Base-by-base conservation (phyloP, 1,140 invertebrate species). In the Onthophagus taurus region DNA sequence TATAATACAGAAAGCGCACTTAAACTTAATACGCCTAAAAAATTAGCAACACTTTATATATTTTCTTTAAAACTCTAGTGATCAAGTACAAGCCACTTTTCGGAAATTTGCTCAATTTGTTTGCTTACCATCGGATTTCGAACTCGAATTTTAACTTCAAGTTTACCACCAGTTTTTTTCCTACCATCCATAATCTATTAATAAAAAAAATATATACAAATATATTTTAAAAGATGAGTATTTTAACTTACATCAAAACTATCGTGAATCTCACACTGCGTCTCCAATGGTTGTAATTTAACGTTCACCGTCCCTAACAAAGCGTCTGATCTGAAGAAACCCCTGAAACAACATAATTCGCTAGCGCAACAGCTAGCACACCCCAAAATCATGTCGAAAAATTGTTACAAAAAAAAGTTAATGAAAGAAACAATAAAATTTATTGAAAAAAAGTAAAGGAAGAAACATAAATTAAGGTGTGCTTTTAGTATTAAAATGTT, bases 11-110 rank as follows among this genome's bases (percentile, higher is more conserved):
- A 37, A 17, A 6, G 11, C 19, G 11, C 19, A 37, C 6, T 17
- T 17, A 37, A 9, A 37, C 17, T 7, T 19, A 14, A 11, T 19
- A 17, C 17, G 19, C 35, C 17, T 8, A 42, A 42, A 23, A 29
- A 5, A 4, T n/a, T 23, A 1, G 23, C 23, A 39, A 8, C 12
- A 9, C 14, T 4, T 7, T 5, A 17, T 17, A 13, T 4, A 37
- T 37, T 17, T 39, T 4, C 21, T 9, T 12, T 19, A 19, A 20
- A 21, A 47, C 31, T 9, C 14, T 29, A 39, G 19, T 23, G 20
- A 39, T 85, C 81, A 26, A 88, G 72, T 33, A 90, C 77, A 1
- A 97, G 73, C 94, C 94, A 97, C 63, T 92, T 93, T 58, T 96
- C 89, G 24, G 83, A 82, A 9, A 86, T 77, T 60, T 87, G 81